Conservation (phyloP, 2,797 vertebrate genomes). For the Enteromius mattozi region DNA sequence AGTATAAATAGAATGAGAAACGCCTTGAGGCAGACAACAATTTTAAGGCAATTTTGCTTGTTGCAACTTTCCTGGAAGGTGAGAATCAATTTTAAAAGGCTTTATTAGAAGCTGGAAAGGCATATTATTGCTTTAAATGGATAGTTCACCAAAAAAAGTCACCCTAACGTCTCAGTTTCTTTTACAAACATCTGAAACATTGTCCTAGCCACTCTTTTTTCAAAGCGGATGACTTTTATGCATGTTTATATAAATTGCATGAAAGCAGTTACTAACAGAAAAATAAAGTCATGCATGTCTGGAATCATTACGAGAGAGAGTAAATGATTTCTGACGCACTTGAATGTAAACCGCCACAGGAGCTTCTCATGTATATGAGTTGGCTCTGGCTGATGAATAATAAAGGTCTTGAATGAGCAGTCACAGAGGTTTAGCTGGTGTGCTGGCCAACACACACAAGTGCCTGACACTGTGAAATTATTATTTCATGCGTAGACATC, state of each 20-base stretch:
- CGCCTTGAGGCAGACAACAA: constrained; percentile 44
- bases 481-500: constrained; percentile 47
- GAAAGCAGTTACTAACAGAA: neutral
- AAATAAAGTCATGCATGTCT: neutral
- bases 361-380: constrained; percentile 16
- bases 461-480: constrained; percentile 47
- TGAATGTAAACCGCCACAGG: neutral
- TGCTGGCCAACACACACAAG: constrained; percentile 44
- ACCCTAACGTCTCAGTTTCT: neutral
- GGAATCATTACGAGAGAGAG: neutral
- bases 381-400: constrained; percentile 14
- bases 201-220: neutral
- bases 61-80: constrained; percentile 45
- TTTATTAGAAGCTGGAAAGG: constrained; percentile 36
- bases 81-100: constrained; percentile 59
- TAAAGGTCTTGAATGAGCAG: constrained; percentile 41
- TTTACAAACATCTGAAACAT: neutral
- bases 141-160: neutral
- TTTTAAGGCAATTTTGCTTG: constrained; percentile 40
- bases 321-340: neutral
- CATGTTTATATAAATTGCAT: neutral
- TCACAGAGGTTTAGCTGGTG: constrained; percentile 41
- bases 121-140: neutral
- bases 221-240: neutral
- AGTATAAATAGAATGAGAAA: constrained; percentile 35